Evolutionary conservation across 2,888 invertebrate genomes (phyloP), one percentile per base, ranked within the genome.

Genomic region (Ditylenchus weischeri): DNA sequence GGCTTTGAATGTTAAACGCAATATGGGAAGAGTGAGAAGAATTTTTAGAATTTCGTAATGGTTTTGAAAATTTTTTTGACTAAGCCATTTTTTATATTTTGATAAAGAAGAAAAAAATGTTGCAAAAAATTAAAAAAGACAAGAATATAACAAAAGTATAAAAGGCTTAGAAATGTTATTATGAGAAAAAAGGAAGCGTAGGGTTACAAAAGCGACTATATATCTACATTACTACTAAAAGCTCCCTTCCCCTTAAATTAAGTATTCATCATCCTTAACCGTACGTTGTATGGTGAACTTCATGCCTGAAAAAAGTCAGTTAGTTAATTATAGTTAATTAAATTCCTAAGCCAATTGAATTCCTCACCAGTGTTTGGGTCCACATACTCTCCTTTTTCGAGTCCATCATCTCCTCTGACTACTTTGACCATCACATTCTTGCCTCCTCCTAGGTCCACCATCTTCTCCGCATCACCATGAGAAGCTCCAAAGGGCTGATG

Each of bases 401-500:
- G 69, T 13, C 83, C 83, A 51, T 77, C 78, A 38, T 77, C 79
- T 35, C 76, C 82, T 19, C 75, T 71, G 6, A 83, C 77, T 15
- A 83, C 82, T 57, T 80, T 84, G 65, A 83, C 80, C 72, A 76
- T 77, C 10, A 81, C 83, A 68, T 80, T 77, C 57, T 81, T 78
- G 66, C 83, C 83, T 38, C 79, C 82, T 60, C 83, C 83, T 19
- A 83, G 69, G 72, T 83, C 83, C 49, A 83, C 80, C 62, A 81
- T 64, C 47, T 66, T 71, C 29, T 71, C 70, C 43, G 66, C 51
- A 38, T 72, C 43, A n/a, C 29, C 19, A 19, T 49, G 19, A 50
- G 29, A 35, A 7, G 35, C 23, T 54, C 29, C 29, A 29, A 29
- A 29, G 2, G 29, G 29, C 5, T 29, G 29, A n/a, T 61, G 19